Base-by-base conservation (phyloP, 92 coral and sea anemone genomes). In the Parazoanthus swiftii region DNA sequence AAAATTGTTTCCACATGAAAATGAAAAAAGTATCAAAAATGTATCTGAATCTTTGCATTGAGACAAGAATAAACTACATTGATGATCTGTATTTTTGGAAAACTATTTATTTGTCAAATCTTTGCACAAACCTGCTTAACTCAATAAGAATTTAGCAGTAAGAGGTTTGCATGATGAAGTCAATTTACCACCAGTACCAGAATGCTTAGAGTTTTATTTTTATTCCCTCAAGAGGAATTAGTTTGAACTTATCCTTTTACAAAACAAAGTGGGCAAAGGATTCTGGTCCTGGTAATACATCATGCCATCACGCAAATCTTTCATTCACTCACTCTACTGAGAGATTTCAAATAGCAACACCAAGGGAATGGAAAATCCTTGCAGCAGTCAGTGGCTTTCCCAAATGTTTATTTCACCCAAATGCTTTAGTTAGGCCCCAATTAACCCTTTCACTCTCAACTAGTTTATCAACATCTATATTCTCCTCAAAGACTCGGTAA, bases 21-120 rank as follows among this genome's bases (percentile, higher is more conserved):
- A 68, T 68, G 16, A 72, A 72, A 4, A 72, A 29, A 29, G 76
- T 72, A 72, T 72, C 42, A 72, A 72, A 72, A 72, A 72, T 72
- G 76, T 15, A 72, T 29, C 15, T 29, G 15, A 29, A 72, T 29
- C 76, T 29, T 68, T 68, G 29, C 74, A 68, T 23, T 68, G 10
- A 23, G 39, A 72, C 18, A 13, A 72, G 42, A 72, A 25, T 14
- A 70, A 70, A 29, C 76, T 33, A 72, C 76, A 72, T 72, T 25
- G 33, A 67, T 67, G 74, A 68, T 54, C 59, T 54, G 59, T 54
- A 11, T 54, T 13, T 54, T 54, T 63, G 26, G 70, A 63, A 63
- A 63, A 63, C 8, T 63, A 20, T 63, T 58, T 58, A 58, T 13
- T 63, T 63, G 70, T 63, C 70, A 63, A 63, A 29, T 72, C 42